A percentile compares a stretch with the other conserved stretches of the same genome.
Conservation (phyloP, 2,888 invertebrate species). For the Dryococelus australis region DNA sequence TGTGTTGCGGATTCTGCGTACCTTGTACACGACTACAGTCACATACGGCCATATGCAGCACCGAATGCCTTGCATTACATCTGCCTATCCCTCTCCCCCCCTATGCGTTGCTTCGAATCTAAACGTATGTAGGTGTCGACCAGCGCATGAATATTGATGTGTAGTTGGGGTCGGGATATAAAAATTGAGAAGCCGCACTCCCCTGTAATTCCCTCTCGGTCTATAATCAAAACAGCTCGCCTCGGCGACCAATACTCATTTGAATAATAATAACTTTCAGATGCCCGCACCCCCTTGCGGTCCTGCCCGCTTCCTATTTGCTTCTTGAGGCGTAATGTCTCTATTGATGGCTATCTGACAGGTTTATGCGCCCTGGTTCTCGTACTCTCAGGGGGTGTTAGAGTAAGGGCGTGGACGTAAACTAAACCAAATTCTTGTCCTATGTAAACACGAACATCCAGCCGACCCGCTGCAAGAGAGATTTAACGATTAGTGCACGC, state of each 20-base stretch:
- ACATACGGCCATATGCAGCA: too few species aligned
- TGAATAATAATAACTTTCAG: constrained; percentile 2
- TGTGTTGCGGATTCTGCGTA: too few species aligned
- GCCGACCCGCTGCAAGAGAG: not conserved
- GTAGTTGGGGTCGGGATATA: not conserved
- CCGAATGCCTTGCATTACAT: not conserved
- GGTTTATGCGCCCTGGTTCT: not conserved
- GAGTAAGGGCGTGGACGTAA: not conserved
- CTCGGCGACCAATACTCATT: not conserved
- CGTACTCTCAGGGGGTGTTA: not conserved
- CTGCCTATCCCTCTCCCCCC: not conserved
- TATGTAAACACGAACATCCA: not conserved
- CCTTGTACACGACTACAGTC: too few species aligned
- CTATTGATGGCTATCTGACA: not conserved
- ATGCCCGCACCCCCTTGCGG: not conserved
- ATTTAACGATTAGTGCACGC: not conserved
- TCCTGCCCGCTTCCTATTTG: not conserved
- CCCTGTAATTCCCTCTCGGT: not conserved
- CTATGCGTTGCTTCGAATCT: not conserved
- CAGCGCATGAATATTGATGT: constrained; percentile 9
- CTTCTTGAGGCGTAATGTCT: not conserved
- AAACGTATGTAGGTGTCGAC: not conserved
- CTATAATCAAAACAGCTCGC: not conserved
- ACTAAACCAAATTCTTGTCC: not conserved
- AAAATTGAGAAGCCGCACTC: not conserved